Conservation (phyloP, 2,888 invertebrate genomes). For the Drosophila pegasa region DNA sequence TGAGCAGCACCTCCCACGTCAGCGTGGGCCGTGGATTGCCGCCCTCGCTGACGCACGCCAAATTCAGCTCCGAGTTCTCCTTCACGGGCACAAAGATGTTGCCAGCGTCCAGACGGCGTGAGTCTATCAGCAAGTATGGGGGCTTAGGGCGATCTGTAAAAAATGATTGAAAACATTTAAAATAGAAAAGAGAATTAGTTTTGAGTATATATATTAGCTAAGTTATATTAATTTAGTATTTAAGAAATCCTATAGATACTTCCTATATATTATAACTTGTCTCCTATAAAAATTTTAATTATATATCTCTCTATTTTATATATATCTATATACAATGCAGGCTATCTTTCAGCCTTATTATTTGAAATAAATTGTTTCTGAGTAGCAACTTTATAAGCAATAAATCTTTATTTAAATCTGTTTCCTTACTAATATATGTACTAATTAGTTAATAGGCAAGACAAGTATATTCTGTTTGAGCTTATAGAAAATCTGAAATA, state of each 20-base stretch:
- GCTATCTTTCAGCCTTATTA: too few relatives aligned
- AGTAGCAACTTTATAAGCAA: too few relatives aligned
- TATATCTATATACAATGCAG: too few relatives aligned
- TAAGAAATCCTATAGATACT: too few relatives aligned
- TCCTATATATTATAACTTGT: too few relatives aligned
- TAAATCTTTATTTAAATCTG: too few relatives aligned
- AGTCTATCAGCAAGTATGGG: slow-evolving; percentile 94
- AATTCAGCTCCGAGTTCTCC: slow-evolving; percentile 92
- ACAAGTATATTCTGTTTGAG: neutral
- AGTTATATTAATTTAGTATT: too few relatives aligned
- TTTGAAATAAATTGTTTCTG: too few relatives aligned
- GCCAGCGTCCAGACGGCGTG: slow-evolving; percentile 92
- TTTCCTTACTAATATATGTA: too few relatives aligned
- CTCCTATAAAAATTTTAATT: too few relatives aligned
- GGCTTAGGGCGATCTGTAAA: slow-evolving; percentile 91
- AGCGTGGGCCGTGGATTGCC: slow-evolving; percentile 89
- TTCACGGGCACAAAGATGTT: slow-evolving; percentile 95
- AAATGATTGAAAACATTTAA: neutral
- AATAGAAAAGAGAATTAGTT: neutral
- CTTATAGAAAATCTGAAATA: neutral
- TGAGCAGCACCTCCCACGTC: slow-evolving; percentile 85
- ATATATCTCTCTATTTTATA: too few relatives aligned
- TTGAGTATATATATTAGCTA: neutral
- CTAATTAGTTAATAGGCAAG: neutral
- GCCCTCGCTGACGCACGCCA: slow-evolving; percentile 95